Base-by-base conservation (phyloP, 2,797 vertebrate genomes). In the Fistularia tabacaria region DNA sequence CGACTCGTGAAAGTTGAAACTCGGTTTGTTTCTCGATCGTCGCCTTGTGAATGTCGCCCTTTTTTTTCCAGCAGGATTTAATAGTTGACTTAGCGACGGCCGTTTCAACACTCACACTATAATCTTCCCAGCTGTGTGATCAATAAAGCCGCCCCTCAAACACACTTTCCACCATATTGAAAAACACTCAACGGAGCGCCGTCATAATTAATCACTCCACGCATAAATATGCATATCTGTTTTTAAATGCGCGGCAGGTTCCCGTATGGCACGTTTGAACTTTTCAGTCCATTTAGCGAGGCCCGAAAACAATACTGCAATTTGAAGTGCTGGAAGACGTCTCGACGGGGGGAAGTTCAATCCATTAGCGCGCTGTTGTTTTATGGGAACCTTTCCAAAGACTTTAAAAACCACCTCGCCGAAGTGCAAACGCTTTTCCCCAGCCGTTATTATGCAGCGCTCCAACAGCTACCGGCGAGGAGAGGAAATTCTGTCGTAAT, bases 321-420 rank as follows among this genome's bases (percentile, higher is more conserved):
- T 62, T 47, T 64, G 66, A 49, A 59, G 54, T 9, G 52, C 59
- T 66, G 62, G 76, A 62, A 69, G 64, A 74, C 8, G 59, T 71
- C 72, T 77, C 80, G 54, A 70, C 72, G 52, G 79, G 69, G 69
- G 40, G 59, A 62, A 64, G 46, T 76, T 79, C 73, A 79, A 67
- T 79, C 78, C 84, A 88, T 86, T 86, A 85, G 74, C 49, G 62
- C 62, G 75, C 74, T 57, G 73, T 74, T 84, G 66, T 84, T 87
- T 80, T 81, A 81, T 64, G 53, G 45, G 55, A 64, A 66, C 42
- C 59, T 69, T 74, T 83, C 63, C 14, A 51, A 45, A 71, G 60
- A 77, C 67, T 78, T 77, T 75, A 64, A 46, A 77, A 51, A 57
- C 43, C 9, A 9, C 66, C 68, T 68, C 37, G 1, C 46, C 56